A percentile compares a stretch with the other conserved stretches of the same genome.
Conservation (phyloP, 1,140 invertebrate species). For the Drosophila guanche region DNA sequence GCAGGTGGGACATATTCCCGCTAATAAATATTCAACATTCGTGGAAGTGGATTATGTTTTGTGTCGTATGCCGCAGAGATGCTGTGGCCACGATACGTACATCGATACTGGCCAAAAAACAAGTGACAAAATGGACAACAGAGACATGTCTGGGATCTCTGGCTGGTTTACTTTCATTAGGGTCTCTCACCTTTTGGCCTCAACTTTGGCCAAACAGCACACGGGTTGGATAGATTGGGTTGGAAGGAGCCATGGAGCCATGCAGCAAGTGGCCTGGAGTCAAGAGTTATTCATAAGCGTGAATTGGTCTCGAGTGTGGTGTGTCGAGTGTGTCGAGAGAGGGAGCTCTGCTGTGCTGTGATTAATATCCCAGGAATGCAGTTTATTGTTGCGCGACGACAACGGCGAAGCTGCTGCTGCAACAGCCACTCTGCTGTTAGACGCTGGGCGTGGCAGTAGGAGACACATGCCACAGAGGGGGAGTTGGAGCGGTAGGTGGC, state of each 20-base stretch:
- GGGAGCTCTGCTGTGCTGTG: conserved; percentile 42
- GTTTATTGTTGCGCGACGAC: conserved; percentile 69
- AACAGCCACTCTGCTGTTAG: not conserved
- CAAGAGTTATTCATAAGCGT: conserved; percentile 48
- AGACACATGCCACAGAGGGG: conserved; percentile 11
- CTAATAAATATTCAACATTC: conserved; percentile 73
- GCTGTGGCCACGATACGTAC: not conserved
- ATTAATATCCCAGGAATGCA: conserved; percentile 78
- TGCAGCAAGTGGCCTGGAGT: conserved; percentile 38
- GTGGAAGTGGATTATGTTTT: conserved; percentile 55
- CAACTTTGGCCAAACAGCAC: conserved; percentile 22
- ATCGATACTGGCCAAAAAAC: conserved; percentile 8
- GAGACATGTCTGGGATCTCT: conserved; percentile 1
- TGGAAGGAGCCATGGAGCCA: conserved; percentile 23
- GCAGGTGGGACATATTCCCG: conserved; percentile 51
- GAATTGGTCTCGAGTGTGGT: conserved; percentile 8
- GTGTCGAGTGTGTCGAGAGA: conserved; percentile 17
- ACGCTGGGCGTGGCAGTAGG: conserved; percentile 22
- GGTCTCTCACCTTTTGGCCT: conserved; percentile 34
- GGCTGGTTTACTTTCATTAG: conserved; percentile 30
- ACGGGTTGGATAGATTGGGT: not conserved
- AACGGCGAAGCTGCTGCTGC: conserved; percentile 13
- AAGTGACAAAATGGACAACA: conserved; percentile 22
- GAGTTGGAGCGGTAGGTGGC: no score
- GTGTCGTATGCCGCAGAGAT: conserved; percentile 9